phyloP scores from a whole-genome alignment of 2,888 invertebrate genomes.

The Andrena hattorfiana region DNA sequence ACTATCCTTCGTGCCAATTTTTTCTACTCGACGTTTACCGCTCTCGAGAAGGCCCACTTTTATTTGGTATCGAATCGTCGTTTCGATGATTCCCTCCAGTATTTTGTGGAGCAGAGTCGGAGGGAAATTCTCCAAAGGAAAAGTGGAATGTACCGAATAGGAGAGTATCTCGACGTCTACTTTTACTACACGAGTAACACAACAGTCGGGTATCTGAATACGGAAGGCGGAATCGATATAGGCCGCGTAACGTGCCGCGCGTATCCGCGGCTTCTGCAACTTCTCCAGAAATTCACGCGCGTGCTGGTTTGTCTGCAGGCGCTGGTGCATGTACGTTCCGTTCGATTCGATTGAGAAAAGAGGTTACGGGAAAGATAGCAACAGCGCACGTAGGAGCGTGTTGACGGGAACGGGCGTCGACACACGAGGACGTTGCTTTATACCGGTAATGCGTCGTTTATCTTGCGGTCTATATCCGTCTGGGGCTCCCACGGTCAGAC shows the following conservation, averaged over 20 bases:
- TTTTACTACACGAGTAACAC: slow-evolving; percentile 3
- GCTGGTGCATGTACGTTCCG: slow-evolving; percentile 1
- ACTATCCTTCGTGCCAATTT: no score
- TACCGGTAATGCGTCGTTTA: slow-evolving; percentile 68
- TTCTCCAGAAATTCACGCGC: slow-evolving; percentile 21
- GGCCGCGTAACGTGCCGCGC: background rate
- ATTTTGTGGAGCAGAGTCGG: background rate
- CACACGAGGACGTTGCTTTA: slow-evolving; percentile 62
- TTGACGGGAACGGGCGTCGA: slow-evolving; percentile 55
- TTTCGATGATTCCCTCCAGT: background rate
- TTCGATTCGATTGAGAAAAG: slow-evolving; percentile 58
- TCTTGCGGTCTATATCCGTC: slow-evolving; percentile 66
- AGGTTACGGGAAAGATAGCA: slow-evolving; percentile 54
- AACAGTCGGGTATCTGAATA: slow-evolving; percentile 3
- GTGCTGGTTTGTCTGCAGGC: background rate
- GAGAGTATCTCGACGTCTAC: background rate
- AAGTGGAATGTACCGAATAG: background rate
- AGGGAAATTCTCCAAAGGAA: background rate
- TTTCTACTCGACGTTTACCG: no score
- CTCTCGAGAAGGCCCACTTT: no score
- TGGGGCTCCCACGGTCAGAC: slow-evolving; percentile 24
- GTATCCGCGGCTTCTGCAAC: background rate
- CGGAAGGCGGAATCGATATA: slow-evolving; percentile 36
- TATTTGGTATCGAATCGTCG: no score
- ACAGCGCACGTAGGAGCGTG: slow-evolving; percentile 18